Base-by-base conservation (phyloP, 2,888 invertebrate species). In the Stenodera caucasica region DNA sequence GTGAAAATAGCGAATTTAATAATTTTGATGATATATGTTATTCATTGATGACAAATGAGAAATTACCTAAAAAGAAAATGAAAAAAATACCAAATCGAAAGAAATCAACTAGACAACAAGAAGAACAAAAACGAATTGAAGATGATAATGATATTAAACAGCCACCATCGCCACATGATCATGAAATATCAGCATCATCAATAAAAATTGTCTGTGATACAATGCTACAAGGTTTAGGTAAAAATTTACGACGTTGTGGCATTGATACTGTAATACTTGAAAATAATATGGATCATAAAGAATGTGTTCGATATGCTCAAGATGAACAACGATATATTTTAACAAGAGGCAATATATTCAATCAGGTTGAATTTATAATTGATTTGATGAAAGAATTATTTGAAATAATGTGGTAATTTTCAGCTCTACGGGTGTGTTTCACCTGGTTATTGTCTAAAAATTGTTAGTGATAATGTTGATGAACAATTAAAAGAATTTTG, bases 401-500 rank as follows among this genome's bases (percentile, higher is more conserved):
- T 40, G 11, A 32, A 53, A 21, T 56, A 18, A 49, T 52, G 54
- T 62, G 63, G n/a, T n/a, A n/a, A n/a, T 53, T 76, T 77, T 53
- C 53, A 81, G 81, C 72, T 80, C 59, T 73, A 69, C 66, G 81
- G 80, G 9, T 82, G 82, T 67, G 83, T 90, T 55, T 85, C 86
- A 33, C 78, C 79, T 21, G 81, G 82, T 2, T 83, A 83, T 71
- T 89, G 85, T 73, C 85, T 88, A 71, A 83, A 84, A 77, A 84
- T 92, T 49, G 75, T 80, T 11, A 80, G 83, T 56, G 83, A 84
- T 32, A 79, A 81, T 59, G 72, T 83, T 9, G 83, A 84, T 57
- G 85, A 88, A 53, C 92, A 92, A 75, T 77, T 91, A 30, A 78
- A 83, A 59, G 87, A 88, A 77, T 86, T 92, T 53, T 77, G 92